Evolutionary conservation across 2,888 invertebrate species (phyloP).

Genomic region (Drosophila paucipuncta): DNA sequence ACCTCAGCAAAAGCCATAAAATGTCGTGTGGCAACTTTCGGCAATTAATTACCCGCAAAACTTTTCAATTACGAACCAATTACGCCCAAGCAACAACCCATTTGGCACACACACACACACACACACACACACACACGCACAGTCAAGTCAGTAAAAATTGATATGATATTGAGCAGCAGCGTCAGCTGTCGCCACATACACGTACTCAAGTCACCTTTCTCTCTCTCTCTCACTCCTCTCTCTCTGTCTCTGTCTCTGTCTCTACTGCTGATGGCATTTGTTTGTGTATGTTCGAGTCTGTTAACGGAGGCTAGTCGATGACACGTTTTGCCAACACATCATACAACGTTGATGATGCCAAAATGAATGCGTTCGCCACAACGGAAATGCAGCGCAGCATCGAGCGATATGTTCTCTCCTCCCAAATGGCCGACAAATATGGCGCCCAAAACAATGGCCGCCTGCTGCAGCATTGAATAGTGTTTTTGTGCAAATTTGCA

Average conservation of each 20-base stretch:
- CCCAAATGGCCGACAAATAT: constrained; percentile 69
- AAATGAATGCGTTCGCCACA: constrained; percentile 69
- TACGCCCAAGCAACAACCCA: constrained; percentile 59
- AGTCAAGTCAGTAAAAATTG: constrained; percentile 26
- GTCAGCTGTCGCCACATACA: constrained; percentile 22
- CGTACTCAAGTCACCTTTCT: neutral
- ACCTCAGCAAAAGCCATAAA: constrained; percentile 74
- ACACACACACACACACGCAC: constrained; percentile 10
- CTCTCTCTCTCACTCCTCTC: neutral
- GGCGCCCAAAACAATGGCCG: constrained; percentile 60
- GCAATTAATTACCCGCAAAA: constrained; percentile 79
- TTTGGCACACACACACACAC: constrained; percentile 22
- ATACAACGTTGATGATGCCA: constrained; percentile 63
- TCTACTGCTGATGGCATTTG: constrained; percentile 3
- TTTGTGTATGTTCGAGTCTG: constrained; percentile 3
- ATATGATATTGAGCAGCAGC: constrained; percentile 56
- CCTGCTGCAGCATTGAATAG: constrained; percentile 25
- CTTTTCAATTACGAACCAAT: constrained; percentile 79
- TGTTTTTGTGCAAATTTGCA: constrained; percentile 74
- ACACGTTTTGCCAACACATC: constrained; percentile 80
- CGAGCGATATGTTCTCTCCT: constrained; percentile 20
- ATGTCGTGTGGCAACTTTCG: constrained; percentile 75
- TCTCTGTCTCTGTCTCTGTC: neutral
- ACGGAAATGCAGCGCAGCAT: constrained; percentile 61
- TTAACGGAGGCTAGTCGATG: constrained; percentile 51